phyloP scores from a whole-genome alignment of 2,797 vertebrate genomes.

The Podarcis lilfordi region DNA sequence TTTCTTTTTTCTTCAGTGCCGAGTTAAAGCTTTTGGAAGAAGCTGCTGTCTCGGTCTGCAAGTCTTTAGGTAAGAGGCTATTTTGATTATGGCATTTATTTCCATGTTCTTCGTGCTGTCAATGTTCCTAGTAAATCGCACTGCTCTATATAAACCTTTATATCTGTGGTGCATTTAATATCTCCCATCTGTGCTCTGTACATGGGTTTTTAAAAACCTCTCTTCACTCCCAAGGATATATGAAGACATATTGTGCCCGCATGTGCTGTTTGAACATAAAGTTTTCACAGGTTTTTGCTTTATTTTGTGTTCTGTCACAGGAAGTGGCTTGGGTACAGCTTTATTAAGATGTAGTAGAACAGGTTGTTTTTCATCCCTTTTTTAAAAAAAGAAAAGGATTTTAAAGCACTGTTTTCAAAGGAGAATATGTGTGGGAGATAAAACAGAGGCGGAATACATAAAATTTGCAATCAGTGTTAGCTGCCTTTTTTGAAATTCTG shows the following conservation, averaged over 20 bases:
- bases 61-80: conserved; percentile 86
- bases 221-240: background rate
- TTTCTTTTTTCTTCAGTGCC: conserved; percentile 75
- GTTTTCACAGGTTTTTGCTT: conserved; percentile 32
- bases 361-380: conserved; percentile 8
- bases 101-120: background rate
- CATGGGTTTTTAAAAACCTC: conserved; percentile 1
- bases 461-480: background rate
- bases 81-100: background rate
- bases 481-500: background rate
- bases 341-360: conserved; percentile 29
- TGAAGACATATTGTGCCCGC: conserved; percentile 32
- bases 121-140: background rate
- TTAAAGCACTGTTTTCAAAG: background rate
- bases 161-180: background rate
- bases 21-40: conserved; percentile 94
- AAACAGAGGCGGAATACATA: background rate
- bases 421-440: background rate
- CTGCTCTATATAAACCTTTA: background rate
- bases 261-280: conserved; percentile 29
- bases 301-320: conserved; percentile 10
- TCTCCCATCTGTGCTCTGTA: background rate
- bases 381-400: background rate
- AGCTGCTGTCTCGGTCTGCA: conserved; percentile 90
- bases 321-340: conserved; percentile 23